These are phyloP conservation scores for Eretmocerus hayati DNA, from an alignment of 2,888 invertebrate species.

Conservation along the genomic window DNA sequence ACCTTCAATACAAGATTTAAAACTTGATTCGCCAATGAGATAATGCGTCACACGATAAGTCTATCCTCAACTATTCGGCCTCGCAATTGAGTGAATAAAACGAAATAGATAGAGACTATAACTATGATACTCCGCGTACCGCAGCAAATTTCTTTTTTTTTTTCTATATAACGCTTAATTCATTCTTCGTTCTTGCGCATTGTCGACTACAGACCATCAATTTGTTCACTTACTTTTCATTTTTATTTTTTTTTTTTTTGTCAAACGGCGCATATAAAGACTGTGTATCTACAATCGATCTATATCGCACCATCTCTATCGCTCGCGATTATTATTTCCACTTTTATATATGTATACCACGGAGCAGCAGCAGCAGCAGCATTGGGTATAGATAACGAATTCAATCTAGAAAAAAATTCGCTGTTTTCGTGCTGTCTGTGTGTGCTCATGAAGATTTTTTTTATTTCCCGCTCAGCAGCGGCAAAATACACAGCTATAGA, in stretches of 20 bases:
- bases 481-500: too few species aligned
- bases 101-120: not conserved
- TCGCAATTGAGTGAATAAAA: conserved; percentile 3
- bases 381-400: not conserved
- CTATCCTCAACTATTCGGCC: conserved; percentile 6
- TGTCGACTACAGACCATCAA: not conserved
- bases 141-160: not conserved
- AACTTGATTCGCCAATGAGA: too few species aligned
- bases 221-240: not conserved
- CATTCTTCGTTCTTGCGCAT: too few species aligned
- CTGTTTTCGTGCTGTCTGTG: not conserved
- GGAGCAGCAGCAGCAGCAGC: too few species aligned
- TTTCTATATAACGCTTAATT: not conserved
- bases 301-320: too few species aligned
- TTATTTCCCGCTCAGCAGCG: not conserved
- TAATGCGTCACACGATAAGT: conserved; percentile 13
- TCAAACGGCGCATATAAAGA: too few species aligned
- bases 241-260: not conserved
- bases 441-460: not conserved
- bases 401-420: conserved; percentile 3
- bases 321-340: too few species aligned
- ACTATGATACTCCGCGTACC: too few species aligned
- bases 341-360: too few species aligned
- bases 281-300: too few species aligned
- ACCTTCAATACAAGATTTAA: too few species aligned